Evolutionary conservation across 2,113 vertebrate species (phyloP), one percentile per base, ranked within the genome.

Genomic region (Brachyhypopomus gauderio): DNA sequence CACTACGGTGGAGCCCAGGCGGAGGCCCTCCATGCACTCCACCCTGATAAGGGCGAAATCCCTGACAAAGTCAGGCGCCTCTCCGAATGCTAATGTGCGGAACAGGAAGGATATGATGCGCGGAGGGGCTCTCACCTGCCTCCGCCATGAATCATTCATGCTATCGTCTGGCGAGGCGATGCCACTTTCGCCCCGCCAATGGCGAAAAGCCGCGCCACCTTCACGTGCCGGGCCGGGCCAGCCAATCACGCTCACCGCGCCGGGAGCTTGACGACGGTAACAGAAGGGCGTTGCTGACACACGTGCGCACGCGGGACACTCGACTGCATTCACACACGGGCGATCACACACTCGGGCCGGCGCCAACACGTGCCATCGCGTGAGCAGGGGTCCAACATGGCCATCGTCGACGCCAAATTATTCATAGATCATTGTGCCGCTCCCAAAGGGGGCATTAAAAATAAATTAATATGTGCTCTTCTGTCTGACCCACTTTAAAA

Each of bases 71-170:
- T 83, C 84, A 79, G 85, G 88, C 83, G 86, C 83, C 88, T 85
- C 88, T 89, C 87, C 87, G 87, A 89, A 90, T 90, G 90, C 88
- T 90, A 89, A 92, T 92, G 87, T 87, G 84, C 87, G 45, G 77
- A 89, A 87, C 88, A 90, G 89, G 87, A 86, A 84, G 88, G 86
- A 90, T 88, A 91, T 92, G 90, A 91, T 90, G 90, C 87, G 86
- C 89, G 91, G 91, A 89, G 89, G 89, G 90, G 86, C 90, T 89
- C 89, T 86, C 89, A 87, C 88, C 89, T 88, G 86, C 89, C 86
- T 81, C 85, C 84, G 82, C 82, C 85, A 90, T 91, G 89, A 90
- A 92, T 92, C 90, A 93, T 93, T 92, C 90, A 93, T 92, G 88
- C 87, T 88, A 90, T 90, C 87, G 91, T 91, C 91, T 90, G 88